These are phyloP conservation scores for Sandelia bainsii DNA, from an alignment of 2,797 vertebrate genomes.

Conservation along the genomic window DNA sequence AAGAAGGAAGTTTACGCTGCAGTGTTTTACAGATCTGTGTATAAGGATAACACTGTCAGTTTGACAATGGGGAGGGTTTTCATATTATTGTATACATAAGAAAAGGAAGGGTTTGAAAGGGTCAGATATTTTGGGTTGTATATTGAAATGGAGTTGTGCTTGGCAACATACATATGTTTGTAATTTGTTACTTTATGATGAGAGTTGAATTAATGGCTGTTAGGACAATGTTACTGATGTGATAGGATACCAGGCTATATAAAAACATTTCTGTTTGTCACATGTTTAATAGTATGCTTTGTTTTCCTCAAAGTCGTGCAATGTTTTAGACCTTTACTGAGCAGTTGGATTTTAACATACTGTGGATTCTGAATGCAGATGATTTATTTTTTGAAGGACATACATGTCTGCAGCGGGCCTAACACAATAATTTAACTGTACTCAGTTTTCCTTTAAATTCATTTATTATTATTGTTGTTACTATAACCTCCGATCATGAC, in stretches of 20 bases:
- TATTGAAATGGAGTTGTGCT: constrained; percentile 14
- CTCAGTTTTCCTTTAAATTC: constrained; percentile 37
- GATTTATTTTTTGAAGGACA: constrained; percentile 37
- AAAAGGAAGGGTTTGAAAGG: constrained; percentile 21
- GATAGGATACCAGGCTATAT: neutral
- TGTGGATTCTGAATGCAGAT: constrained; percentile 27
- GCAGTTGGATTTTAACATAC: constrained; percentile 31
- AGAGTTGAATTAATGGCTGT: constrained; percentile 6
- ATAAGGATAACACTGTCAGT: constrained; percentile 36
- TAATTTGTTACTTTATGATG: constrained; percentile 44
- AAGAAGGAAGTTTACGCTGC: constrained; percentile 44
- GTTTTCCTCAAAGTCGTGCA: constrained; percentile 27
- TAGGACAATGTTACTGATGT: constrained; percentile 28
- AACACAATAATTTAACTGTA: constrained; percentile 8
- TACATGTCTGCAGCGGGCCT: constrained; percentile 7
- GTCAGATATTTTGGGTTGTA: constrained; percentile 28
- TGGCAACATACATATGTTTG: constrained; percentile 29
- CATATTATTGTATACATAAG: constrained; percentile 25
- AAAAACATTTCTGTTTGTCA: neutral
- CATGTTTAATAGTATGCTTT: constrained; percentile 14
- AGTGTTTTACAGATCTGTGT: constrained; percentile 41
- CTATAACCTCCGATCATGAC: constrained; percentile 5
- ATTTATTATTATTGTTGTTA: constrained; percentile 27
- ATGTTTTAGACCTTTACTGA: constrained; percentile 20
- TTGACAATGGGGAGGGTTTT: constrained; percentile 41